Base-by-base conservation (phyloP, 2,888 invertebrate species). In the Fissipunctia ypsillon region DNA sequence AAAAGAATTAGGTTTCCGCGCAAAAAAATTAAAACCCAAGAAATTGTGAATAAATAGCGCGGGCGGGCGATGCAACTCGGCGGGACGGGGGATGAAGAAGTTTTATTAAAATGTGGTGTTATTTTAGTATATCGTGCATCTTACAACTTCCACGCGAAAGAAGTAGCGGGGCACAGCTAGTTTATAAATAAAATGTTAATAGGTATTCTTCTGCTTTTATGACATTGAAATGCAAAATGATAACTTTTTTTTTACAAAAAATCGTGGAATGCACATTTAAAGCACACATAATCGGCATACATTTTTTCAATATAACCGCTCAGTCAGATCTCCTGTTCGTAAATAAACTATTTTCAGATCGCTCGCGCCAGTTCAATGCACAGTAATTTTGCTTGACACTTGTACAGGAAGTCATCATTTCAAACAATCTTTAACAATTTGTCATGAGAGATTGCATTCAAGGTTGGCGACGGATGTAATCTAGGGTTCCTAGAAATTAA, bases 401-500 rank as follows among this genome's bases (percentile, higher is more conserved):
- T 28, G 35, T 43, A 64, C 72, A 84, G 85, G 85, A 85, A 76
- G 69, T 66, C 59, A 57, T 73, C 77, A 76, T 76, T 83, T 71
- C 43, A 56, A 74, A 66, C 69, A 69, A 83, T 85, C 76, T 76
- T 60, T 67, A 73, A 70, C 52, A 68, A 73, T 67, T 81, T 84
- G 69, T 72, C 57, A 54, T 50, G 59, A 69, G 43, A 48, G 43
- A 73, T 78, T 70, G 69, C 66, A 71, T 35, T 54, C 76, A 70
- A 80, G 77, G 81, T 38, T 65, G 38, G 19, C 28, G 67, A 48
- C 57, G 38, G 59, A 61, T 64, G 31, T 94, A 93, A 94, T 87
- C 90, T 93, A 2, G 94, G 94, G 82, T 91, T 95, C 86, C 92
- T 97, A 90, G 93, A 97, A 89, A 93, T 97, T 94, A 90, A 96